phyloP scores from a whole-genome alignment of 1,140 invertebrate genomes.

The Cherax destructor region DNA sequence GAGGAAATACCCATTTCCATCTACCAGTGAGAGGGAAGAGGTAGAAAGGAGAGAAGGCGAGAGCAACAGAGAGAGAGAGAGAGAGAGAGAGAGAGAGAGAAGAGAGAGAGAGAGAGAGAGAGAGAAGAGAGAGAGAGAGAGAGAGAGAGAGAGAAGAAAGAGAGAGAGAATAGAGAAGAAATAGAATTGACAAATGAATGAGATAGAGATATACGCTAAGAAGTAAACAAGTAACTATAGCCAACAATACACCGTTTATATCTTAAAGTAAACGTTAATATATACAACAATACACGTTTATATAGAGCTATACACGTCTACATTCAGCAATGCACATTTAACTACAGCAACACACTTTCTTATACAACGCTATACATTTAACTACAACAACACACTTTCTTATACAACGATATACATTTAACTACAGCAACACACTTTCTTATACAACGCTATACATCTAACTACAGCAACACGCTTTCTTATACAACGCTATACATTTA shows the following conservation, averaged over 20 bases:
- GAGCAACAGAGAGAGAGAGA: constrained; percentile 24
- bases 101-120: too few relatives aligned
- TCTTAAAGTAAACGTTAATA: neutral
- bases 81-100: neutral
- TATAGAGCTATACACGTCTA: too few relatives aligned
- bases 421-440: too few relatives aligned
- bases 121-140: neutral
- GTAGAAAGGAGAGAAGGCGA: neutral
- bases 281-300: neutral
- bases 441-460: too few relatives aligned
- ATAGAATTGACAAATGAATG: neutral
- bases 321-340: neutral
- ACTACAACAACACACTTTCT: too few relatives aligned
- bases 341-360: constrained; percentile 13
- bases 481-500: too few relatives aligned
- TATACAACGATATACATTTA: too few relatives aligned
- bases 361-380: constrained; percentile 13
- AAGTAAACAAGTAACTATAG: neutral
- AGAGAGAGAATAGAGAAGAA: neutral
- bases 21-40: too few relatives aligned
- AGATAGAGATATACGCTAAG: neutral
- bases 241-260: neutral
- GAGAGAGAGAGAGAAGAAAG: neutral
- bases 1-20: too few relatives aligned
- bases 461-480: too few relatives aligned